Conservation (phyloP, 2,888 invertebrate genomes). For the Drosophila meridiana region DNA sequence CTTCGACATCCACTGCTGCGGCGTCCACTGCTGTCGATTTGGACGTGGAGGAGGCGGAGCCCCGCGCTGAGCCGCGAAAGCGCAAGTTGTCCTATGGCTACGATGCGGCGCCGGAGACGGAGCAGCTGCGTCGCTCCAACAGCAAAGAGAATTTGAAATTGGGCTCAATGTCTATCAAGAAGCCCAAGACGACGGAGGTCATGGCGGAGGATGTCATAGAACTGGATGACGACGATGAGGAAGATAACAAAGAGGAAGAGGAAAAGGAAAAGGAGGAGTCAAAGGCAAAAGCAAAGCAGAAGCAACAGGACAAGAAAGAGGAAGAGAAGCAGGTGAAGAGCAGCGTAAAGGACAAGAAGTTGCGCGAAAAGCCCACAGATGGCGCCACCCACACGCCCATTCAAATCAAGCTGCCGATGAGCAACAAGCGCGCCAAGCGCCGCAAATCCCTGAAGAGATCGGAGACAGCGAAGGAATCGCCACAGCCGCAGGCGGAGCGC, state of each 20-base stretch:
- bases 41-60: slow-evolving; percentile 31
- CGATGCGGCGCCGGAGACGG: slow-evolving; percentile 32
- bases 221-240: slow-evolving; percentile 23
- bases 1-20: background rate
- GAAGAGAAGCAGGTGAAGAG: background rate
- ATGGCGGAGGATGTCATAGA: slow-evolving; percentile 40
- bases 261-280: background rate
- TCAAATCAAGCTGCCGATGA: slow-evolving; percentile 80
- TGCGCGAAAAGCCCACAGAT: background rate
- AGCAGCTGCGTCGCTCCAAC: slow-evolving; percentile 46
- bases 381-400: slow-evolving; percentile 32
- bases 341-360: background rate
- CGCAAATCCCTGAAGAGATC: slow-evolving; percentile 58
- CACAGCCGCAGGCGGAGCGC: background rate
- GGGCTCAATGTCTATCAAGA: slow-evolving; percentile 39
- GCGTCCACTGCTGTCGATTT: slow-evolving; percentile 4
- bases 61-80: slow-evolving; percentile 63
- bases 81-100: slow-evolving; percentile 78
- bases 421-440: slow-evolving; percentile 73
- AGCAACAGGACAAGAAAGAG: background rate
- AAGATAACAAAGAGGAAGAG: background rate
- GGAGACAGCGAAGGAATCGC: background rate
- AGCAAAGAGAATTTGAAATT: slow-evolving; percentile 63
- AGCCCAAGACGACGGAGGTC: slow-evolving; percentile 36
- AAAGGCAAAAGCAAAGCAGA: background rate